phyloP scores from a whole-genome alignment of 2,888 invertebrate species.

The Ornithoptera alexandrae region DNA sequence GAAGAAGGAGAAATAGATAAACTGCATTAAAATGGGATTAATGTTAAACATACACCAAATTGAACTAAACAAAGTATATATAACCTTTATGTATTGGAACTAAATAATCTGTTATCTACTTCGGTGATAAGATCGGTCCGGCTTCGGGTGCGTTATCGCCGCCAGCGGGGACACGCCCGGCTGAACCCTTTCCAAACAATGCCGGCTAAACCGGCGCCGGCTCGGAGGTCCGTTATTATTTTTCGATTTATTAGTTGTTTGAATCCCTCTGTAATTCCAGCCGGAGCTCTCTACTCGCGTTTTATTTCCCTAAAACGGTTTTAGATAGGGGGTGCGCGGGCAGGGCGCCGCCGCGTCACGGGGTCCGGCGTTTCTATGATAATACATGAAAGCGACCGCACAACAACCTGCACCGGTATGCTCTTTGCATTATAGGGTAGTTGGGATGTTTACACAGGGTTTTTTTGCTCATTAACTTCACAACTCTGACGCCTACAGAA shows the following conservation, averaged over 20 bases:
- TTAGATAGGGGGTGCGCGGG: constrained; percentile 64
- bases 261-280: constrained; percentile 62
- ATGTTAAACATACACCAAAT: too few relatives aligned
- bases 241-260: constrained; percentile 73
- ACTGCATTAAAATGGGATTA: too few relatives aligned
- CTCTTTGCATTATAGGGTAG: too few relatives aligned
- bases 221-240: constrained; percentile 61
- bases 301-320: constrained; percentile 74
- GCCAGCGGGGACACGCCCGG: constrained; percentile 24
- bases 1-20: too few relatives aligned
- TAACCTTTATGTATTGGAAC: constrained; percentile 9
- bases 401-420: too few relatives aligned
- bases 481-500: too few relatives aligned
- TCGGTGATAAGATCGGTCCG: constrained; percentile 14
- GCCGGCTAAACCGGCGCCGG: constrained; percentile 17
- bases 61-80: not conserved
- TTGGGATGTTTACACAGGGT: too few relatives aligned
- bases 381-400: too few relatives aligned
- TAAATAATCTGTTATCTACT: constrained; percentile 24
- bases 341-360: too few relatives aligned
- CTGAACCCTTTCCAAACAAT: constrained; percentile 36
- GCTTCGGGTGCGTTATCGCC: constrained; percentile 25
- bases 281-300: constrained; percentile 63
- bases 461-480: too few relatives aligned
- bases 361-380: too few relatives aligned